A percentile compares a stretch with the other conserved stretches of the same genome.
Evolutionary conservation across 2,888 invertebrate genomes (phyloP).

Genomic region (Timema cristinae): DNA sequence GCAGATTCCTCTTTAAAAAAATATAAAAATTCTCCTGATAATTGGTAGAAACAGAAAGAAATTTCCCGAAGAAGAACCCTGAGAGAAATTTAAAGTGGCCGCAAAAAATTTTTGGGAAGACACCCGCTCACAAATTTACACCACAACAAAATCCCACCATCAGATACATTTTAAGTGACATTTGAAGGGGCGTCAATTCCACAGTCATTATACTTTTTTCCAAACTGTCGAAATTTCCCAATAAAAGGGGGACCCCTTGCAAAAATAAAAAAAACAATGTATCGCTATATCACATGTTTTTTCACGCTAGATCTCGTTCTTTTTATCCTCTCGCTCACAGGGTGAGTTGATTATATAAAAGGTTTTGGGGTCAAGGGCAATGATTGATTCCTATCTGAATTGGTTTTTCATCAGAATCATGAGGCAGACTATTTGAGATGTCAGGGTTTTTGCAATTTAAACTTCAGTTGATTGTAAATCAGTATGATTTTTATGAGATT

Average conservation of each 20-base stretch:
- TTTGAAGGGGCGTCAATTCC: background rate
- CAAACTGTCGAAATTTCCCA: background rate
- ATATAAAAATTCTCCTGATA: background rate
- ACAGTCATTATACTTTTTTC: background rate
- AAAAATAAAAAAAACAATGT: background rate
- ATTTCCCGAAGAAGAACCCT: background rate
- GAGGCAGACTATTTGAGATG: constrained; percentile 6
- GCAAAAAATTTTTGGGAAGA: background rate
- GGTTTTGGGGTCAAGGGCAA: background rate
- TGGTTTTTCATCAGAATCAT: background rate
- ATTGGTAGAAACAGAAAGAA: background rate
- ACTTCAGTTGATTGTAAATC: background rate
- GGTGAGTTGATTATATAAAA: background rate
- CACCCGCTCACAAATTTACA: background rate
- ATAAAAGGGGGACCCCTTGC: background rate
- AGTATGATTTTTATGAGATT: background rate
- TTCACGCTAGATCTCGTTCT: background rate
- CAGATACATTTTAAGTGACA: background rate
- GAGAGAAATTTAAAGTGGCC: background rate
- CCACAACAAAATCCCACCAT: background rate
- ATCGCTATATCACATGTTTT: background rate
- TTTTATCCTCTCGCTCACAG: background rate
- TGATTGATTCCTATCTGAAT: background rate
- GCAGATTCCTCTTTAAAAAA: background rate
- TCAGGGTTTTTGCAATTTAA: background rate